Evolutionary conservation across 1,140 invertebrate species (phyloP).

Genomic region (Condylostylus longicornis): DNA sequence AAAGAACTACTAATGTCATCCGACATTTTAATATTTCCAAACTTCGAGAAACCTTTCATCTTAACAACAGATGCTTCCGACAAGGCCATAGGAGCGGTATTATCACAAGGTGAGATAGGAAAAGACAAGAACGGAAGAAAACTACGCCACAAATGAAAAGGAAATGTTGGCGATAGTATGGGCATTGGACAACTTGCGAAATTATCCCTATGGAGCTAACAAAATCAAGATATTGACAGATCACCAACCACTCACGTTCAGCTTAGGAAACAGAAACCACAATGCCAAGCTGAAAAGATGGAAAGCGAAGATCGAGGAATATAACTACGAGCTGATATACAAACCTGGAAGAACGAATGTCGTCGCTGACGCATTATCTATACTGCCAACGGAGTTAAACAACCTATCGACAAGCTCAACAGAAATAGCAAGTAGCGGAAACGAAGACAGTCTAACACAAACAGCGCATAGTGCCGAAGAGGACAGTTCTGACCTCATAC

Average conservation of each 20-base stretch:
- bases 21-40: slow-evolving; percentile 26
- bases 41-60: slow-evolving; percentile 19
- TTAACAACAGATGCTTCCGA: slow-evolving; percentile 18
- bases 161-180: slow-evolving; percentile 22
- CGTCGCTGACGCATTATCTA: slow-evolving; percentile 10
- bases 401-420: not conserved
- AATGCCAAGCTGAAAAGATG: slow-evolving; percentile 24
- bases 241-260: slow-evolving; percentile 29
- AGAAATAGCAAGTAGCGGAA: not conserved
- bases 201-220: slow-evolving; percentile 12
- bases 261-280: slow-evolving; percentile 26
- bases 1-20: slow-evolving; percentile 28
- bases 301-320: too few relatives aligned
- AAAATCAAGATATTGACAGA: slow-evolving; percentile 15
- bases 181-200: slow-evolving; percentile 26
- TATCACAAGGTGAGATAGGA: slow-evolving; percentile 19
- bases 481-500: slow-evolving; percentile 2
- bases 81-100: slow-evolving; percentile 16
- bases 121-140: slow-evolving; percentile 19
- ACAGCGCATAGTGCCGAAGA: not conserved
- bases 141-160: slow-evolving; percentile 16
- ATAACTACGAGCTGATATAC: slow-evolving; percentile 13
- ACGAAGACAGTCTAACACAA: not conserved
- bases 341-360: slow-evolving; percentile 19
- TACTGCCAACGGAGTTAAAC: not conserved